Evolutionary conservation across 2,888 invertebrate species (phyloP), one percentile per base, ranked within the genome.

Genomic region (Spilosoma lubricipeda): DNA sequence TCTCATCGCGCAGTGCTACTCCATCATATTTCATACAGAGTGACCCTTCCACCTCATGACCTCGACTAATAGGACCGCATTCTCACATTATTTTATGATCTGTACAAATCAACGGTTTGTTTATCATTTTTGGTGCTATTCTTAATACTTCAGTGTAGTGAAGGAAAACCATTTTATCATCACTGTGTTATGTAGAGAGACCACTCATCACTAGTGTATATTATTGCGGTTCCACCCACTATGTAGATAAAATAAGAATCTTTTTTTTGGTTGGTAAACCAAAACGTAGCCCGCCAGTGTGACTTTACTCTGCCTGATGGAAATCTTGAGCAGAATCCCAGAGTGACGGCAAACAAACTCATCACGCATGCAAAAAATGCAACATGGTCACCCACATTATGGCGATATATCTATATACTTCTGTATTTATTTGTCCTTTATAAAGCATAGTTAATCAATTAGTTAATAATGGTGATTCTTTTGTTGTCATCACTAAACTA

Each of bases 41-140:
- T 71, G 83, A 79, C 81, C 85, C 82, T 87, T 87, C 84, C 85
- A 83, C 84, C 39, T 83, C 82, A 77, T 79, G 70, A 81, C 78
- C 67, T 76, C 73, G 59, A 70, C 72, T 85, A 87, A 86, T 86
- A 83, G 84, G 84, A 67, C 78, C 76, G n/a, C 72, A 67, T 45
- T 73, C 65, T 63, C 70, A 33, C 69, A 56, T 15, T 72, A 74
- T 68, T 77, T 76, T 77, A 75, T 76, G 27, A 74, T 73, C 66
- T 78, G 79, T 67, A 77, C 70, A 73, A 80, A 76, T 77, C 74
- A 76, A 75, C 59, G 74, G 71, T 82, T 79, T 76, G 67, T 82
- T 74, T 79, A 56, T 52, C 42, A 36, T 39, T 13, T n/a, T 45
- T 20, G 27, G 3, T 45, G 56, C 23, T 68, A 66, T 74, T 73